A percentile compares a stretch with the other conserved stretches of the same genome.
Evolutionary conservation across 1,140 invertebrate species (phyloP).

Genomic region (Nebria ingens): DNA sequence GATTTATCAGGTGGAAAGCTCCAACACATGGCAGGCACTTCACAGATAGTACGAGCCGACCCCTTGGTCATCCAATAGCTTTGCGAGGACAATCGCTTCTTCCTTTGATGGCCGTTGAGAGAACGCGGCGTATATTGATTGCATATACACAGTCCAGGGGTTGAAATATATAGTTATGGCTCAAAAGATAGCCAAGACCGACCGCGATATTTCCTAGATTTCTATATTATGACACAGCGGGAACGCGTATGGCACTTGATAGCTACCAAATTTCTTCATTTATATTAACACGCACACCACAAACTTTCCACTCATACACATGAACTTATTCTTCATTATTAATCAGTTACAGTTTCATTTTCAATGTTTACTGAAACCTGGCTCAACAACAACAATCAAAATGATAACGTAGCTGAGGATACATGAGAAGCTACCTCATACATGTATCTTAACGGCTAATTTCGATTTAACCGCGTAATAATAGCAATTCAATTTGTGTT

Average conservation of each 20-base stretch:
- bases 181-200: not conserved
- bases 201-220: not conserved
- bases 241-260: not conserved
- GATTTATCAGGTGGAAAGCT: not conserved
- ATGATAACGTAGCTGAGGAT: too few relatives aligned
- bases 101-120: not conserved
- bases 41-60: not conserved
- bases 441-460: too few relatives aligned
- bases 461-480: too few relatives aligned
- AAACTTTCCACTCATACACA: too few relatives aligned
- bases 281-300: too few relatives aligned
- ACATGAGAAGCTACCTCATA: too few relatives aligned
- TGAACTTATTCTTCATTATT: too few relatives aligned
- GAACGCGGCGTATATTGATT: not conserved
- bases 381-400: too few relatives aligned
- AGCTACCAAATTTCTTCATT: too few relatives aligned
- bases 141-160: not conserved
- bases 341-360: too few relatives aligned
- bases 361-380: too few relatives aligned
- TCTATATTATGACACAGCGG: not conserved
- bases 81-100: not conserved
- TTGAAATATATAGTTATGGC: not conserved
- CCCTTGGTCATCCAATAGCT: not conserved
- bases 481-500: too few relatives aligned
- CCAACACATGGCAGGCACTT: not conserved